Percentiles rank a stretch among this genome's conserved stretches.
Conservation (phyloP, 2,797 vertebrate species). For the Loriculus beryllinus region DNA sequence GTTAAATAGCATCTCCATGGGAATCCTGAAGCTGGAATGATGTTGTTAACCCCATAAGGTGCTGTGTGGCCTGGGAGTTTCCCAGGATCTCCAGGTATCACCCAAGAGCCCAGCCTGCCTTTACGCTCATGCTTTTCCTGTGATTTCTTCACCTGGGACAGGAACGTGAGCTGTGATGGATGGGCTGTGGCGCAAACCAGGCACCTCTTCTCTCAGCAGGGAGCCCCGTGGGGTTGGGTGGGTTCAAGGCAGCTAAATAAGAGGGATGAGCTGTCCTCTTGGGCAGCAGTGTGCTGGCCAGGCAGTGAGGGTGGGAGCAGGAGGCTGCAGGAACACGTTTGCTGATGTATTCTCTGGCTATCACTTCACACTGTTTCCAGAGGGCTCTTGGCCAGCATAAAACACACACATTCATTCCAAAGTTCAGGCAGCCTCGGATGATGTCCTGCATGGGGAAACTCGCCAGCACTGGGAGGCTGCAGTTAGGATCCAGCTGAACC, state of each 20-base stretch:
- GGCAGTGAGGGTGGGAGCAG: not conserved
- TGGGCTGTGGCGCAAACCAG: not conserved
- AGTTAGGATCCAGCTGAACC: not conserved
- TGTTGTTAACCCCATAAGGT: not conserved
- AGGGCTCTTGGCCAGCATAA: not conserved
- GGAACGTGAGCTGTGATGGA: not conserved
- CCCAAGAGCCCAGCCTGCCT: not conserved
- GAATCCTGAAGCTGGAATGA: not conserved
- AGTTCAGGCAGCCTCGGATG: not conserved
- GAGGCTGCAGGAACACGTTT: not conserved
- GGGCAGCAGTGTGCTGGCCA: not conserved
- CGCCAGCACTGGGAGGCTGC: not conserved
- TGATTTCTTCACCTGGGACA: not conserved
- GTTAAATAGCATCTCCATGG: not conserved
- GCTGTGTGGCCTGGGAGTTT: not conserved
- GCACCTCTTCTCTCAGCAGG: accelerated
- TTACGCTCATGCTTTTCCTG: not conserved
- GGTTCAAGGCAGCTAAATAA: not conserved
- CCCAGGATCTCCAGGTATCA: not conserved
- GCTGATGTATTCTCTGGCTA: constrained; percentile 28
- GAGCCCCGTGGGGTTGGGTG: not conserved
- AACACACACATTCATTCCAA: not conserved
- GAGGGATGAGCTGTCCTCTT: not conserved
- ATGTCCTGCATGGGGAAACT: not conserved
- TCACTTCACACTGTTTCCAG: not conserved